Conservation (phyloP, 2,797 vertebrate species). For the Tapirus indicus region DNA sequence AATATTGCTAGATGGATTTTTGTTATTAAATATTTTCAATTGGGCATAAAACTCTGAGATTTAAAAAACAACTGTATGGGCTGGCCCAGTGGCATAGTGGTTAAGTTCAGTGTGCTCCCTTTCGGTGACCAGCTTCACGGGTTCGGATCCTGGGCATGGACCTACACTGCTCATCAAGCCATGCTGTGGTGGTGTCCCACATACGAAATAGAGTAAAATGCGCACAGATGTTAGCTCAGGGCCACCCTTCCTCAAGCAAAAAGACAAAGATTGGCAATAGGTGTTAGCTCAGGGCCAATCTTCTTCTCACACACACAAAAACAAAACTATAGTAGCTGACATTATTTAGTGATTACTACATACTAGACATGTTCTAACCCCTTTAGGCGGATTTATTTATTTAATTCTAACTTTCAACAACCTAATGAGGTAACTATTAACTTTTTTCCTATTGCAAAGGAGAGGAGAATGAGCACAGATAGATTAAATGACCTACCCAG, state of each 20-base stretch:
- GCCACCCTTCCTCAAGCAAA: no score
- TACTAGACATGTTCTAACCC: neutral
- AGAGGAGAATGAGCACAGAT: neutral
- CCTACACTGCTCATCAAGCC: no score
- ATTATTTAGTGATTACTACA: neutral
- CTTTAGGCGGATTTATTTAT: neutral
- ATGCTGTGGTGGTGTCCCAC: no score
- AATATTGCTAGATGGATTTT: neutral
- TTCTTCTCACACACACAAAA: no score
- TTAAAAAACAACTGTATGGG: neutral
- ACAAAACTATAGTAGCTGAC: neutral
- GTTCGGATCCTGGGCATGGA: no score
- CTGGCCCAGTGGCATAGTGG: no score
- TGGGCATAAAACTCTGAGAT: neutral
- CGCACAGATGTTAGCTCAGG: no score
- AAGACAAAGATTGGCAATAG: no score
- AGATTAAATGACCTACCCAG: neutral
- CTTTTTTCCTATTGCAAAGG: neutral
- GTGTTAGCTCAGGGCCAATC: no score
- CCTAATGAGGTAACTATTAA: neutral
- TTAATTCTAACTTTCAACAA: conserved; percentile 13
- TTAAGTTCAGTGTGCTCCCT: no score
- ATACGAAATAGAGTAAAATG: no score
- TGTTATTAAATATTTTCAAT: conserved; percentile 29
- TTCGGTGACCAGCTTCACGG: no score